These are phyloP conservation scores for Prolemur simus DNA, from an alignment of 2,113 vertebrate genomes.

Conservation along the genomic window DNA sequence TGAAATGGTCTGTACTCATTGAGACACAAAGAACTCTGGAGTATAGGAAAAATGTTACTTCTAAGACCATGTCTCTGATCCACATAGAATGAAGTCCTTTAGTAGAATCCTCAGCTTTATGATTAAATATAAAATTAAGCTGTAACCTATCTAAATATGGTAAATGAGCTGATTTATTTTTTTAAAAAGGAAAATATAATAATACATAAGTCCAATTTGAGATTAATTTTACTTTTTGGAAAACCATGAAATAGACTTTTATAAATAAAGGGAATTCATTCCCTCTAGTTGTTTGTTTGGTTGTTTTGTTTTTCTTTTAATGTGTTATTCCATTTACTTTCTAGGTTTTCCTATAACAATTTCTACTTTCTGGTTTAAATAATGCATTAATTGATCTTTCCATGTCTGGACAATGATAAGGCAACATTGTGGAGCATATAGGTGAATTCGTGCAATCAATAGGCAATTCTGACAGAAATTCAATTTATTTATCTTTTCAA, in stretches of 20 bases:
- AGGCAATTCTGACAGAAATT: constrained; percentile 45
- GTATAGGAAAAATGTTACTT: background rate
- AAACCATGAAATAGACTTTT: background rate
- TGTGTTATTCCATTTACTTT: constrained; percentile 12
- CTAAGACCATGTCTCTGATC: background rate
- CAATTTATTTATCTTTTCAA: background rate
- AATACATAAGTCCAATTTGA: background rate
- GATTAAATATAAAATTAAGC: background rate
- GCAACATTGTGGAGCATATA: background rate
- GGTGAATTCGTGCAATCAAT: constrained; percentile 17
- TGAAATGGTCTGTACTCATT: background rate
- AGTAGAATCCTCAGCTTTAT: background rate
- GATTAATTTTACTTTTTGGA: background rate
- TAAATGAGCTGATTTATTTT: background rate
- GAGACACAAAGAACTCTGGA: background rate
- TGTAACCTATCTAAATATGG: background rate
- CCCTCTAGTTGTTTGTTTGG: background rate
- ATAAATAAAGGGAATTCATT: constrained; percentile 38
- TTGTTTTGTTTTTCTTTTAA: constrained; percentile 32
- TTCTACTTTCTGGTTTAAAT: constrained; percentile 46
- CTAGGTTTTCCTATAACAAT: background rate
- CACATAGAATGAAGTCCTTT: background rate
- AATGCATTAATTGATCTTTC: constrained; percentile 34
- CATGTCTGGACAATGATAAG: background rate
- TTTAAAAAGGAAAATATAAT: background rate